phyloP scores from a whole-genome alignment of 2,888 invertebrate genomes.

The Meiosimyza decipiens region DNA sequence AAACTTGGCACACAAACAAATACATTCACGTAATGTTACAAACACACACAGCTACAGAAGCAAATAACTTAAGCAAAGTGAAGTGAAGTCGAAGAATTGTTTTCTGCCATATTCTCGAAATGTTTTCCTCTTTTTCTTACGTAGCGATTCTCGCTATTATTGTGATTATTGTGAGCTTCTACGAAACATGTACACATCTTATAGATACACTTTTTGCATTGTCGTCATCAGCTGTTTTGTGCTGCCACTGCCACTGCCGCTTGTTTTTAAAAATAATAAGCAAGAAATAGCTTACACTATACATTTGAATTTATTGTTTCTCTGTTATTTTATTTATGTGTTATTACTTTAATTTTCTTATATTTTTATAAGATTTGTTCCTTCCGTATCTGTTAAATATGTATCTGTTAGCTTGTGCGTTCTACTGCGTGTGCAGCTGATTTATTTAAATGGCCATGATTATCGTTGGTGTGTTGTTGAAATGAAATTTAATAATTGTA shows the following conservation, averaged over 20 bases:
- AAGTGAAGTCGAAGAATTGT: background rate
- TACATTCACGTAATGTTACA: background rate
- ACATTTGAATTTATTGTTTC: background rate
- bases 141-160: background rate
- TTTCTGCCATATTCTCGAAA: background rate
- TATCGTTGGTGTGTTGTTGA: background rate
- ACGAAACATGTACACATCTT: background rate
- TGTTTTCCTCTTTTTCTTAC: constrained; percentile 22
- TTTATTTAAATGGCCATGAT: constrained; percentile 8
- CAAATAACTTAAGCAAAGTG: background rate
- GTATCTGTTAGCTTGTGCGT: background rate
- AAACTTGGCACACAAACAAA: background rate
- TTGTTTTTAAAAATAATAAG: background rate
- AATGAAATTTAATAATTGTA: background rate
- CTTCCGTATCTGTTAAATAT: constrained; percentile 8
- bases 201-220: constrained; percentile 32
- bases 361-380: constrained; percentile 7
- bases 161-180: too few relatives aligned
- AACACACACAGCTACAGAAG: constrained; percentile 1
- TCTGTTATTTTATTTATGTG: background rate
- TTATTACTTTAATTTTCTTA: background rate
- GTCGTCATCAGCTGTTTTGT: constrained; percentile 37
- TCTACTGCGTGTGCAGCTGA: background rate
- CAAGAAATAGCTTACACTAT: background rate
- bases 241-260: background rate